Evolutionary conservation across 2,888 invertebrate species (phyloP), one percentile per base, ranked within the genome.

Genomic region (Gerris lacustris): DNA sequence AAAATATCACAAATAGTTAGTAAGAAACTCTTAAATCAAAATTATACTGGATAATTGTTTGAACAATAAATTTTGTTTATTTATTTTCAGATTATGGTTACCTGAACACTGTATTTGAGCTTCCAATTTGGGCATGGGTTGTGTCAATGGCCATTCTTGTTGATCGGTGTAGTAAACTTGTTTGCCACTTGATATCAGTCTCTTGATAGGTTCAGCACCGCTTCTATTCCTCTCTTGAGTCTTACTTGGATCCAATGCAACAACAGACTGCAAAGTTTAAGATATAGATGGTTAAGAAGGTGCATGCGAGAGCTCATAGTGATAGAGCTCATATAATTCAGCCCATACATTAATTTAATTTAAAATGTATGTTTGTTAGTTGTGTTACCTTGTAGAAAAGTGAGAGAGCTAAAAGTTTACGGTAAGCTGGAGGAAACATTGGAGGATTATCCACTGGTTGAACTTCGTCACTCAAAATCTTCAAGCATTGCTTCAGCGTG

Each of bases 341-440:
- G 31, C 31, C 31, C 31, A 31, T 31, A 31, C 31, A 4, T 31
- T 4, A 31, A 31, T 31, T 31, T 31, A 31, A 31, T 31, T 31
- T 31, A 31, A 31, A 31, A 31, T 31, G 31, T 31, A 31, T 31
- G 31, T 31, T 31, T 31, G 31, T 31, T 31, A 31, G 31, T 31
- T 31, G 31, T 31, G 31, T 55, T 71, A 88, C 90, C 84, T 92
- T 93, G 79, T 92, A 94, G 77, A 94, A 87, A 18, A 94, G 81
- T 6, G 88, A 85, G 70, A 88, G 82, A 0, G 92, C 89, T 9
- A 94, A 80, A n/a, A 83, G 82, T 76, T 86, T 88, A 44, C 91
- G 84, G 77, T 88, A 92, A 62, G 82, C 82, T 0, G 88, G 86
- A 44, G 70, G 69, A 0, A 89, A 86, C 77, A 90, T 88, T 0